Base-by-base conservation (phyloP, 2,113 vertebrate species). In the Engystomops pustulosus region DNA sequence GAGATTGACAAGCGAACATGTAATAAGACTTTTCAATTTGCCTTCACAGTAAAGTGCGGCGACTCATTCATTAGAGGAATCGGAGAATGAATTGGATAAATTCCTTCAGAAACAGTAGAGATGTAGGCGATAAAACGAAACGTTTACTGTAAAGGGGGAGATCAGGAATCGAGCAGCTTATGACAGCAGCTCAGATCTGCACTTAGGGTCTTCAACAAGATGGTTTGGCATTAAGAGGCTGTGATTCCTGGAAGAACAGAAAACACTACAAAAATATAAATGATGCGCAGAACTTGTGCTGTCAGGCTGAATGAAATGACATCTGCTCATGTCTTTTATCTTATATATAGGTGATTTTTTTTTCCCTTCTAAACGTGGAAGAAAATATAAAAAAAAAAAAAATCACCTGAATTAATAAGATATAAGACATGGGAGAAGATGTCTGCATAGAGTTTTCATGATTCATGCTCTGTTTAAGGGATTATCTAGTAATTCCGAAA, bases 71-170 rank as follows among this genome's bases (percentile, higher is more conserved):
- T 85, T 85, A 79, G 74, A 78, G 32, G 47, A 84, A 49, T 55
- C 53, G 53, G 58, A 85, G 83, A 70, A 45, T 51, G 11, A 85
- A 84, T 77, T 84, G 81, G 60, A 84, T 84, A 84, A 53, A 84
- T 84, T 77, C 80, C 80, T 53, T 41, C 20, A 72, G 80, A 82
- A 82, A 82, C 51, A 14, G 72, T 84, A 51, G 12, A 77, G 60
- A 83, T 75, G 38, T 74, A 62, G 38, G 70, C 49, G 60, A 83
- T 77, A 68, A 77, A 84, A 77, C 27, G 6, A 27, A 62, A 2
- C 41, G 36, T 49, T 84, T 84, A 74, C 53, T 62, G 55, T 47
- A 74, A 74, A 74, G 12, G 51, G 34, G 36, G 41, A 74, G 58
- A n/a, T n/a, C 41, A 34, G 45, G 60, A 47, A 34, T n/a, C 27